Conservation (phyloP, 2,797 vertebrate genomes). For the Catamblyrhynchus diadema region DNA sequence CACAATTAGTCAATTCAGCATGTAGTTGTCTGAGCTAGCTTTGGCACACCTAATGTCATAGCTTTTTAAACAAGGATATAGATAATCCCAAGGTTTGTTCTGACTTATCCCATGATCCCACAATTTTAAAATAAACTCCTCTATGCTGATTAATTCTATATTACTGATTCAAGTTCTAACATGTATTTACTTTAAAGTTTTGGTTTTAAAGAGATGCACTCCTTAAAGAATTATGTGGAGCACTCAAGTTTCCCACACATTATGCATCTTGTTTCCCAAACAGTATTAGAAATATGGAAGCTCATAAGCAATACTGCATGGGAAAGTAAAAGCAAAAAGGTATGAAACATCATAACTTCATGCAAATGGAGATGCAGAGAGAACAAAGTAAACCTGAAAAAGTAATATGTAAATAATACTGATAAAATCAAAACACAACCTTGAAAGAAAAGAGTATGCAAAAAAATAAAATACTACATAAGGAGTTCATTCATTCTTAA, state of each 20-base stretch:
- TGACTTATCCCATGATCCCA: background rate
- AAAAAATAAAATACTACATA: background rate
- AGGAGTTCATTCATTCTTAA: background rate
- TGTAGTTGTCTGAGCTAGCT: background rate
- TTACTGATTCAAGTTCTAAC: background rate
- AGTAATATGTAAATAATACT: background rate
- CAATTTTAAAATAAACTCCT: background rate
- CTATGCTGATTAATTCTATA: background rate
- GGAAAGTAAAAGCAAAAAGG: background rate
- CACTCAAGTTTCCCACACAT: background rate
- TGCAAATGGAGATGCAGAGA: background rate
- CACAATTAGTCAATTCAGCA: background rate
- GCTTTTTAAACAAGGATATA: background rate
- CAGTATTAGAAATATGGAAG: background rate
- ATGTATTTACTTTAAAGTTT: background rate
- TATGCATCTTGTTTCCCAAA: background rate
- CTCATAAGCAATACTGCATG: background rate
- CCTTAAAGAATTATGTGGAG: background rate
- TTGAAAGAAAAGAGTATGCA: background rate
- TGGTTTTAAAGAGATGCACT: background rate
- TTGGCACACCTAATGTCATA: background rate
- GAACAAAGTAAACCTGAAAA: background rate
- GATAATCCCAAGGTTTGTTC: background rate
- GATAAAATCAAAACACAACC: background rate
- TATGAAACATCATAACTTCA: background rate